phyloP scores from a whole-genome alignment of 2,113 vertebrate genomes.

The Equus przewalskii region DNA sequence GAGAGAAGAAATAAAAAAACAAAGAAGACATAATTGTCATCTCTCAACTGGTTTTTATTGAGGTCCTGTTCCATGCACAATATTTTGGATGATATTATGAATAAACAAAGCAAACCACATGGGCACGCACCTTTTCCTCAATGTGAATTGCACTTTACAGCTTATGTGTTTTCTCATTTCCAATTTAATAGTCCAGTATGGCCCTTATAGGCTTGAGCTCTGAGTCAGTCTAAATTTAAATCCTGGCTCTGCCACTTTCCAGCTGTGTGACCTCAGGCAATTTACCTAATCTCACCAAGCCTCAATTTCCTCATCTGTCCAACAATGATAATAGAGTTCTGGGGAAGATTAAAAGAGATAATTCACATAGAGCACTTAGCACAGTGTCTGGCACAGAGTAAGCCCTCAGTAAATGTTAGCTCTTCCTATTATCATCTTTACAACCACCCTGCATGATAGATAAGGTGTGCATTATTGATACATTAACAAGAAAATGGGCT shows the following conservation, averaged over 20 bases:
- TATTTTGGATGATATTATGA: not conserved
- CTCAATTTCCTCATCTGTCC: constrained; percentile 69
- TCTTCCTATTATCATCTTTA: constrained; percentile 47
- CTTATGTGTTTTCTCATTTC: constrained; percentile 3
- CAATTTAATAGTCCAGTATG: not conserved
- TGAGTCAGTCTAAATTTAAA: constrained; percentile 60
- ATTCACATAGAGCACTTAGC: constrained; percentile 63
- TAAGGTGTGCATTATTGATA: constrained; percentile 13
- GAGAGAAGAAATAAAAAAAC: not conserved
- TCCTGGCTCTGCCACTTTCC: constrained; percentile 46
- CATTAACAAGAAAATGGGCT: constrained; percentile 57
- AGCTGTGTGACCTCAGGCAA: constrained; percentile 69
- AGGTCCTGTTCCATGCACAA: not conserved
- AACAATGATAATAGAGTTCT: constrained; percentile 50
- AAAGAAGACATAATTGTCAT: not conserved
- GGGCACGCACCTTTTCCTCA: not conserved
- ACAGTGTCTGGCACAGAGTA: constrained; percentile 70
- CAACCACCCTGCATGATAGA: not conserved
- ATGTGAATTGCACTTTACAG: constrained; percentile 8
- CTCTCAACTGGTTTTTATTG: not conserved
- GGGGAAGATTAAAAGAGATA: constrained; percentile 62
- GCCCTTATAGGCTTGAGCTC: constrained; percentile 3
- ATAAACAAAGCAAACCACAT: not conserved
- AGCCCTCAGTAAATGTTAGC: constrained; percentile 54
- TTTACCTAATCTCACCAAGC: constrained; percentile 59